Conservation (phyloP, 2,113 vertebrate species). For the Sinocyclocheilus maitianheensis region DNA sequence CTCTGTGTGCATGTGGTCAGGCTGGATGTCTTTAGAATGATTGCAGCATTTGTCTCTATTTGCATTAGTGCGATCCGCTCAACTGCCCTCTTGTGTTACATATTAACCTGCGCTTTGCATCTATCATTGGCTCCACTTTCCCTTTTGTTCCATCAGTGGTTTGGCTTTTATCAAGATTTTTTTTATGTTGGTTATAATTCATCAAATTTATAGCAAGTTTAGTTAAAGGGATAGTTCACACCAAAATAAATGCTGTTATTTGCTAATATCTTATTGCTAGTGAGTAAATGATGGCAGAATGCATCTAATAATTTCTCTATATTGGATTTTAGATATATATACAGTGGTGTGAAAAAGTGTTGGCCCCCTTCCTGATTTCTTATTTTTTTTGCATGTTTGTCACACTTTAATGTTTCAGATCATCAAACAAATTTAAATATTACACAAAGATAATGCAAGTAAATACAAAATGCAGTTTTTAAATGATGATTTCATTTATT, state of each 20-base stretch:
- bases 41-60: constrained; percentile 56
- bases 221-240: background rate
- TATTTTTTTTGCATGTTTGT: too few relatives aligned
- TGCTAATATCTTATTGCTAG: background rate
- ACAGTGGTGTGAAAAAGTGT: too few relatives aligned
- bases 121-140: constrained; percentile 47
- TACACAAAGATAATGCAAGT: too few relatives aligned
- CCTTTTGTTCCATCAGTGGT: constrained; percentile 39
- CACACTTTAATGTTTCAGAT: too few relatives aligned
- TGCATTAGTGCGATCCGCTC: constrained; percentile 57
- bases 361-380: too few relatives aligned
- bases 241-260: background rate
- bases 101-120: constrained; percentile 56
- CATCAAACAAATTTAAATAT: too few relatives aligned
- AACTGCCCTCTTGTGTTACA: constrained; percentile 41
- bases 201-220: background rate
- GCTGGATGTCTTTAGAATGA: constrained; percentile 22
- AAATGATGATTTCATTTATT: too few relatives aligned
- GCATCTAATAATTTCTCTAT: background rate
- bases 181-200: background rate
- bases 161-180: constrained; percentile 20
- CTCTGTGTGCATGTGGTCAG: constrained; percentile 25
- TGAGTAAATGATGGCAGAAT: background rate
- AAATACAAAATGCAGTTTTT: too few relatives aligned
- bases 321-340: background rate